Percentiles rank a stretch among this genome's conserved stretches.
Evolutionary conservation across 2,888 invertebrate species (phyloP).

Genomic region (Folsomia candida): DNA sequence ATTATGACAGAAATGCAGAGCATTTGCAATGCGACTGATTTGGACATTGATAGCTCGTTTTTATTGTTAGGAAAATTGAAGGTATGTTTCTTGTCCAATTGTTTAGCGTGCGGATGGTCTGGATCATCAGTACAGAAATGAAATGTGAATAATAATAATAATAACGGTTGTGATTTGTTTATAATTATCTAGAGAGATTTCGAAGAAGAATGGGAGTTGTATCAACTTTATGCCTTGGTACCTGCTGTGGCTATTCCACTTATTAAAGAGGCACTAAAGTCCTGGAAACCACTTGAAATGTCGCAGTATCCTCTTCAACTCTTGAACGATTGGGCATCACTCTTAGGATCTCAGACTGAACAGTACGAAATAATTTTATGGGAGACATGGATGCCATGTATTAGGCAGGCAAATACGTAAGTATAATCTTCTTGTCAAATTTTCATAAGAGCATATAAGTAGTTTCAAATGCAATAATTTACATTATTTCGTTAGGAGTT

Average conservation of each 20-base stretch:
- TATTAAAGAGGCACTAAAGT: constrained; percentile 69
- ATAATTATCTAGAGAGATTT: constrained; percentile 60
- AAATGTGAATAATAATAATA: too few relatives aligned
- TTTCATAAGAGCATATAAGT: constrained; percentile 32
- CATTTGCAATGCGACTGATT: constrained; percentile 55
- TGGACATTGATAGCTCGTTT: constrained; percentile 63
- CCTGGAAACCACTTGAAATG: constrained; percentile 75
- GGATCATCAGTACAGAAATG: constrained; percentile 10
- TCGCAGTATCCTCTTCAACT: constrained; percentile 66
- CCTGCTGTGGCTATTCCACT: constrained; percentile 80
- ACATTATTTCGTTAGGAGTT: constrained; percentile 61
- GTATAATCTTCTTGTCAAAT: constrained; percentile 52
- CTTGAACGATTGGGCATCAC: constrained; percentile 40
- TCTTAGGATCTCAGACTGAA: constrained; percentile 48
- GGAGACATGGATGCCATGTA: constrained; percentile 85
- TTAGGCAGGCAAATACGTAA: constrained; percentile 71
- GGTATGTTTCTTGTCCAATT: too few relatives aligned
- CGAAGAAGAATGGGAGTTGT: constrained; percentile 70
- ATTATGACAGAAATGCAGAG: constrained; percentile 66
- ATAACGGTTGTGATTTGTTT: constrained; percentile 8
- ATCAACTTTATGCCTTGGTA: constrained; percentile 78
- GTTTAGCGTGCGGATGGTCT: too few relatives aligned
- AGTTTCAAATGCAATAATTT: constrained; percentile 33
- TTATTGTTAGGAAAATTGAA: constrained; percentile 61
- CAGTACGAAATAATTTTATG: constrained; percentile 82